phyloP scores from a whole-genome alignment of 1,140 invertebrate species.

The Diabrotica undecimpunctata region DNA sequence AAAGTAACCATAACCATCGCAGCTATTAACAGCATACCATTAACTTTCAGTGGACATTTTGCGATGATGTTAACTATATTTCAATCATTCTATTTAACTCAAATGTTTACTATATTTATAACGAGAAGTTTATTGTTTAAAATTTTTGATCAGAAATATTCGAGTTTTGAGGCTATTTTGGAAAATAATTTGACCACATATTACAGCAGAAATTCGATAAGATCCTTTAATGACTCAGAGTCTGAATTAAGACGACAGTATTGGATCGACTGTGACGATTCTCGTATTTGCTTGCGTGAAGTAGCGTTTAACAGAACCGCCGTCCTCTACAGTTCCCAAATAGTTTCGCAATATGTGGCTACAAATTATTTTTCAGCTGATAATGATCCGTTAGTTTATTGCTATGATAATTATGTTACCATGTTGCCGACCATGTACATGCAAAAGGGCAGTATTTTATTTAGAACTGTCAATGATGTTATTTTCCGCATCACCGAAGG shows the following conservation, averaged over 20 bases:
- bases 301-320: not conserved
- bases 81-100: too few species aligned
- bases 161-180: not conserved
- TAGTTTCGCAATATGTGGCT: not conserved
- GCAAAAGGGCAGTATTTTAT: not conserved
- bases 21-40: too few species aligned
- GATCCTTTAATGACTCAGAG: not conserved
- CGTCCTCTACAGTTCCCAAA: not conserved
- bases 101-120: too few species aligned
- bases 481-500: not conserved
- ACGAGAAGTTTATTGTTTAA: too few species aligned
- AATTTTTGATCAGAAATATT: not conserved
- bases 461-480: not conserved
- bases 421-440: not conserved
- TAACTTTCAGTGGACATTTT: too few species aligned
- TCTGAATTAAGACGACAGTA: not conserved
- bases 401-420: not conserved
- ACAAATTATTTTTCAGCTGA: not conserved
- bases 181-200: conserved; percentile 7
- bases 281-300: not conserved
- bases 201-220: not conserved
- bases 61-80: too few species aligned
- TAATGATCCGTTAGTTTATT: conserved; percentile 4
- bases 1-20: too few species aligned
- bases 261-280: not conserved